Evolutionary conservation across 2,113 vertebrate species (phyloP), one percentile per base, ranked within the genome.

Genomic region (Ramphastos sulfuratus): DNA sequence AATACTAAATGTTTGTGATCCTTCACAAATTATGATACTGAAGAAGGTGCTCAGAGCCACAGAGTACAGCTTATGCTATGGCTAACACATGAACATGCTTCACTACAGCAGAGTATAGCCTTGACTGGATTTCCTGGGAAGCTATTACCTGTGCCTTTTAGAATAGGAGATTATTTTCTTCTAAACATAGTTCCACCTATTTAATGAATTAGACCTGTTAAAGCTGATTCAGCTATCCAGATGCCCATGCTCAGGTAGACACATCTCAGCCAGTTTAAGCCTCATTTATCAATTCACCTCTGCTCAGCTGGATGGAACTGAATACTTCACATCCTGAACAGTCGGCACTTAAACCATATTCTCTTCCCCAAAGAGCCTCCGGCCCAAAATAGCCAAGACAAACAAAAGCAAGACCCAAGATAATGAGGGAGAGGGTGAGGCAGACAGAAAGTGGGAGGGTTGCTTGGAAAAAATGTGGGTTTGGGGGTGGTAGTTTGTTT

Each of bases 381-480:
- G 23, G 89, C 76, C 76, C 50, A 78, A 94, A 94, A 94, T 94
- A 96, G 87, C 60, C 82, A 94, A 95, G 76, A 96, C 69, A 96
- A 96, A 96, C 94, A 95, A 95, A 94, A 92, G 93, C n/a, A 0
- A 93, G 89, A 85, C 61, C 85, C 82, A 54, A 60, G 92, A 95
- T 96, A 95, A 94, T 96, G 87, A 96, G 85, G 79, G 78, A 93
- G 95, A 92, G 78, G 85, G 70, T 75, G 93, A 94, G 66, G 87
- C 87, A 94, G 94, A 93, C 94, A 95, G 77, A 95, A 96, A 85
- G 94, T 96, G 72, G 94, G 96, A 94, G 91, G 94, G 79, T 73
- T 94, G 95, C 84, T 85, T 94, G 95, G 93, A 91, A 94, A 95
- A 95, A 87, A 74, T 81, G 61, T 71, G 61, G 37, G 88, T 86